Evolutionary conservation across 2,113 vertebrate genomes (phyloP).

Genomic region (Saccopteryx leptura): DNA sequence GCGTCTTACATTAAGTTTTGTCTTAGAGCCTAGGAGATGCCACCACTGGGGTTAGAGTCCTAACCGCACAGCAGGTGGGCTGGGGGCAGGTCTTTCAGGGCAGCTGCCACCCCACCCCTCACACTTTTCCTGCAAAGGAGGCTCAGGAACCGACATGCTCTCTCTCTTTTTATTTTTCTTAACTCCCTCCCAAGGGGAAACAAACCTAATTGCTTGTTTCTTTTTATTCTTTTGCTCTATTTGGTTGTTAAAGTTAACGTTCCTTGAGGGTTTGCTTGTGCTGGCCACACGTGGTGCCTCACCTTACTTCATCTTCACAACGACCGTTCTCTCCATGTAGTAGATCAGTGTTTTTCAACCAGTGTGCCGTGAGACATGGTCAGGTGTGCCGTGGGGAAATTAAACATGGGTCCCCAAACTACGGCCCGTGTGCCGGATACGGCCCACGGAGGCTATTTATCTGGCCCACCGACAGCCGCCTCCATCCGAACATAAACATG

Average conservation of each 20-base stretch:
- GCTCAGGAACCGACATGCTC: not conserved
- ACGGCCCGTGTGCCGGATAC: too few species aligned
- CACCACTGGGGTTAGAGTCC: accelerated
- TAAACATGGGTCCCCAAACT: too few species aligned
- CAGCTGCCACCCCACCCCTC: not conserved
- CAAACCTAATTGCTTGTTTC: not conserved
- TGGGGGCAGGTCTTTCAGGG: not conserved
- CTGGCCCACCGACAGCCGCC: too few species aligned
- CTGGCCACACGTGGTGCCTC: accelerated
- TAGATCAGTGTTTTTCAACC: too few species aligned
- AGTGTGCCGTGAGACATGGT: too few species aligned
- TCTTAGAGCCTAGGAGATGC: not conserved
- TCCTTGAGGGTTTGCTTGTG: not conserved
- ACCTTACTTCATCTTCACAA: not conserved
- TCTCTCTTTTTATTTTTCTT: not conserved
- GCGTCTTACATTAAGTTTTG: not conserved
- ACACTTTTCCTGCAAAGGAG: not conserved
- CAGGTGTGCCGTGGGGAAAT: too few species aligned
- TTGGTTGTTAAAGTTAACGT: not conserved
- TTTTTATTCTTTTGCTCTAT: not conserved
- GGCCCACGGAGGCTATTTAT: too few species aligned
- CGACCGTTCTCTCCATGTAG: too few species aligned
- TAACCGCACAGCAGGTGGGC: not conserved
- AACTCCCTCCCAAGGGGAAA: not conserved
- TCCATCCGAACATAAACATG: too few species aligned